A percentile compares a stretch with the other conserved stretches of the same genome.
phyloP scores from a whole-genome alignment of 2,888 invertebrate species.

The Metallyticus violacea region DNA sequence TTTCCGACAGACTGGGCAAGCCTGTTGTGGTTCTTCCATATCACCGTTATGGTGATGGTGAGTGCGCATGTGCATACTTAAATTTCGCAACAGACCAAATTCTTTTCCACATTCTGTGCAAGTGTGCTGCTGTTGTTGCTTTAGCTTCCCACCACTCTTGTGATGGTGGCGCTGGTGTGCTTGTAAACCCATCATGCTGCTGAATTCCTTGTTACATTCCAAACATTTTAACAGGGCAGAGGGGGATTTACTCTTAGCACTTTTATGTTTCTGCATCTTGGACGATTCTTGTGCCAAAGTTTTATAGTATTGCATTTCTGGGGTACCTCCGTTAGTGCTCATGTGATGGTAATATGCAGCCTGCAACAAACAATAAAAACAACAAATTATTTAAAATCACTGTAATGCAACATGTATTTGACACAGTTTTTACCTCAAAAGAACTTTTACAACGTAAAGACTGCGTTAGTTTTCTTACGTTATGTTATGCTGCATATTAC shows the following conservation, averaged over 20 bases:
- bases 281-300: slow-evolving; percentile 14
- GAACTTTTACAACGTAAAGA: no score
- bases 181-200: slow-evolving; percentile 43
- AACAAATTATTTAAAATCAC: no score
- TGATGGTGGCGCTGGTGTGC: slow-evolving; percentile 44
- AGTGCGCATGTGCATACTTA: slow-evolving; percentile 43
- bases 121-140: slow-evolving; percentile 23
- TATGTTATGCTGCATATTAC: no score
- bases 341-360: slow-evolving; percentile 29
- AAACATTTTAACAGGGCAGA: slow-evolving; percentile 39
- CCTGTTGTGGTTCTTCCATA: slow-evolving; percentile 36
- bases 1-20: slow-evolving; percentile 43
- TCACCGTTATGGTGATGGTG: slow-evolving; percentile 35
- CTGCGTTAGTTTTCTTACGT: no score
- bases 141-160: slow-evolving; percentile 17
- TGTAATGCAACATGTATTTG: no score
- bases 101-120: slow-evolving; percentile 42
- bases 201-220: slow-evolving; percentile 45
- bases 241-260: slow-evolving; percentile 3
- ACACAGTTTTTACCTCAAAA: no score
- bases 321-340: slow-evolving; percentile 22
- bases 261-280: slow-evolving; percentile 20
- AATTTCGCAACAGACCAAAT: slow-evolving; percentile 40
- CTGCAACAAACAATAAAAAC: slow-evolving; percentile 15
- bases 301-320: slow-evolving; percentile 25